Conservation (phyloP, 2,888 invertebrate genomes). For the Melipona bicolor region DNA sequence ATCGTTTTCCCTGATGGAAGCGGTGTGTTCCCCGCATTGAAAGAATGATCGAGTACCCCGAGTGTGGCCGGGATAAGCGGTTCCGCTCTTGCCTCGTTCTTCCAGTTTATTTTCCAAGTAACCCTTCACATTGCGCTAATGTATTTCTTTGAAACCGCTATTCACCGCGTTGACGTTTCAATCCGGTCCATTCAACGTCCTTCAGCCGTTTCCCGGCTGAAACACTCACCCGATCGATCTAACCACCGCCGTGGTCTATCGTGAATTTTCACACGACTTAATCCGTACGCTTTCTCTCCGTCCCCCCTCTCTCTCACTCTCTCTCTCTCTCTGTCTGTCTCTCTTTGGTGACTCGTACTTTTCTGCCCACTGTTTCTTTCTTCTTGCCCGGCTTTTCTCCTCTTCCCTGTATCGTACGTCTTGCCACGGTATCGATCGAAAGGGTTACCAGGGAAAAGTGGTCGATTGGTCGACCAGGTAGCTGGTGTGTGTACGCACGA, state of each 20-base stretch:
- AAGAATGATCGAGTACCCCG: slow-evolving; percentile 71
- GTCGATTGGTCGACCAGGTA: slow-evolving; percentile 28
- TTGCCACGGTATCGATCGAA: slow-evolving; percentile 4
- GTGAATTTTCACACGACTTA: slow-evolving; percentile 72
- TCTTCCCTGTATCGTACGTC: too few relatives aligned
- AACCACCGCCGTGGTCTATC: slow-evolving; percentile 67
- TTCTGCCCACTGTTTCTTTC: too few relatives aligned
- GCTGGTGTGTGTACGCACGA: not conserved
- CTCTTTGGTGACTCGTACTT: too few relatives aligned
- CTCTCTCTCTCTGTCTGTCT: slow-evolving; percentile 11
- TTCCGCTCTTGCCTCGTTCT: slow-evolving; percentile 54
- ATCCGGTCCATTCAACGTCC: slow-evolving; percentile 79
- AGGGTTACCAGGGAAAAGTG: slow-evolving; percentile 11
- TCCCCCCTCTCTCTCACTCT: slow-evolving; percentile 17
- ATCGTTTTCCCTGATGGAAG: slow-evolving; percentile 15
- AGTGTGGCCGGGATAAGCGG: slow-evolving; percentile 55
- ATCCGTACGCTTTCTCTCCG: slow-evolving; percentile 48
- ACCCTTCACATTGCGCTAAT: slow-evolving; percentile 80
- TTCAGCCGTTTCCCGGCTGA: slow-evolving; percentile 61
- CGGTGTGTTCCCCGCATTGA: slow-evolving; percentile 51
- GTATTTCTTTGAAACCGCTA: slow-evolving; percentile 79
- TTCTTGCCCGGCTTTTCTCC: too few relatives aligned
- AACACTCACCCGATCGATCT: slow-evolving; percentile 80
- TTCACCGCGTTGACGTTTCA: slow-evolving; percentile 79
- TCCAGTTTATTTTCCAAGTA: slow-evolving; percentile 75